Evolutionary conservation across 2,113 vertebrate genomes (phyloP), one percentile per base, ranked within the genome.

Genomic region (Pseudorhombus dupliciocellatus): DNA sequence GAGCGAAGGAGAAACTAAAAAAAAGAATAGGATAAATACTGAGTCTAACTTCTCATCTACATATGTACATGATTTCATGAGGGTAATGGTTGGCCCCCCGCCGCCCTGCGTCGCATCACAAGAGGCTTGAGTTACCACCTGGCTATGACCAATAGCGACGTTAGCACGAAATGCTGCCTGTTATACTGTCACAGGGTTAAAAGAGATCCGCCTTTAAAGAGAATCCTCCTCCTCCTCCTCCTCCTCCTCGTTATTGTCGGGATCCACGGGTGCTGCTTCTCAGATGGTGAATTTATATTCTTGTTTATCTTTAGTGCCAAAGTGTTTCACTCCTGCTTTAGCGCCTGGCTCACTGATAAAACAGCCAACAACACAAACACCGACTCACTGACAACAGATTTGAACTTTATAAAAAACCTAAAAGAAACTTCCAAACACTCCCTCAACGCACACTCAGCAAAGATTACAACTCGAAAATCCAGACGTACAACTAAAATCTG

Each of bases 41-140:
- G 62, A 69, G 56, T 59, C 68, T 90, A 89, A 85, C 81, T 56
- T 83, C 84, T 90, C 87, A 87, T 86, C 84, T 80, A 75, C 65
- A 86, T 83, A 88, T 92, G 87, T 79, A 93, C 91, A 94, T 80
- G 87, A 92, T 86, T 81, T 83, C 86, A 91, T 92, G 90, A 77
- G 88, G 95, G 96, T 97, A 97, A 98, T 96, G 95, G 97, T 96
- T 98, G 96, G 96, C 93, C 92, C 92, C 95, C 94, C 92, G 89
- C 91, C 92, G 93, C 92, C 88, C 62, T 83, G 59, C 64, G 75
- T 84, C 55, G 26, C 7, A 30, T 63, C 70, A 37, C 16, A 31
- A 37, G 18, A 0, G 25, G 55, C 1, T 7, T 42, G 20, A 12
- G 14, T 34, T 8, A n/a, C n/a, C n/a, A n/a, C n/a, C n/a, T n/a